Percentiles rank a stretch among this genome's conserved stretches.
Evolutionary conservation across 2,888 invertebrate species (phyloP).

Genomic region (Hylaea fasciaria): DNA sequence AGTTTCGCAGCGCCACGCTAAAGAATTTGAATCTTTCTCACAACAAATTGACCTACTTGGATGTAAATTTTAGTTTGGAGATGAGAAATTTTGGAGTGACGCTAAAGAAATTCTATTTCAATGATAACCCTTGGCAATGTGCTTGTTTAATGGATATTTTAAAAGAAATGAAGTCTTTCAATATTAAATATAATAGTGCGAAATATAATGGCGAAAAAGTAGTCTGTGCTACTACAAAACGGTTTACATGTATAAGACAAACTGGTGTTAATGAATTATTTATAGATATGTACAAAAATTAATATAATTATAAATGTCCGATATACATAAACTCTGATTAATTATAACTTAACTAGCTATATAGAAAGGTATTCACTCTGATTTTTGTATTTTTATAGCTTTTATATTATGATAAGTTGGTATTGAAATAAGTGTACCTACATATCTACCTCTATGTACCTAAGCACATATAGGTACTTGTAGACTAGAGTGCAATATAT

Average conservation of each 20-base stretch:
- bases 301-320: background rate
- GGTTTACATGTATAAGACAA: conserved; percentile 65
- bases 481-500: too few relatives aligned
- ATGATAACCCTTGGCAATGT: conserved; percentile 78
- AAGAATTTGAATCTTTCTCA: conserved; percentile 67
- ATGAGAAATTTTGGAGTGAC: conserved; percentile 63
- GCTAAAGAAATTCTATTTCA: conserved; percentile 66
- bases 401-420: too few relatives aligned
- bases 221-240: conserved; percentile 65
- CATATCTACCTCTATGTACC: too few relatives aligned
- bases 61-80: conserved; percentile 70
- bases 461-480: too few relatives aligned
- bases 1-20: conserved; percentile 61
- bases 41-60: conserved; percentile 69
- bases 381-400: too few relatives aligned
- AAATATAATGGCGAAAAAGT: conserved; percentile 62
- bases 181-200: conserved; percentile 59
- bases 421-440: too few relatives aligned
- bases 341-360: too few relatives aligned
- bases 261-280: conserved; percentile 56
- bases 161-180: conserved; percentile 62
- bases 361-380: too few relatives aligned
- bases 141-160: conserved; percentile 66
- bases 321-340: too few relatives aligned
- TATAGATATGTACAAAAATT: conserved; percentile 53